Percentiles rank a stretch among this genome's conserved stretches.
Evolutionary conservation across 2,113 vertebrate species (phyloP).

Genomic region (Trinectes maculatus): DNA sequence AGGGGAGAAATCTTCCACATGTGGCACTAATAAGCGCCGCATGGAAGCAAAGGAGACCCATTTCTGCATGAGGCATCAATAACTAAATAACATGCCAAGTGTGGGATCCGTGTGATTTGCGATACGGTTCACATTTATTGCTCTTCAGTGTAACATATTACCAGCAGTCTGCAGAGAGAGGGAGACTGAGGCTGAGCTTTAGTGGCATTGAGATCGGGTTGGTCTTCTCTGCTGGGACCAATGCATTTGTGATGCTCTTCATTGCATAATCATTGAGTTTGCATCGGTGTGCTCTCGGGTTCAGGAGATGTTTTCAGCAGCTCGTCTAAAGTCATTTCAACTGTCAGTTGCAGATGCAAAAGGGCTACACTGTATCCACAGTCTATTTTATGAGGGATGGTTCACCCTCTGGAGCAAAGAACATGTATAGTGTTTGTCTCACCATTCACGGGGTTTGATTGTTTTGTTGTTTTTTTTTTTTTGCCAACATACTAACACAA

Average conservation of each 20-base stretch:
- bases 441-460: no score
- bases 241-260: constrained; percentile 62
- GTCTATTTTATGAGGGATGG: constrained; percentile 15
- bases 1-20: constrained; percentile 68
- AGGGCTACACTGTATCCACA: constrained; percentile 14
- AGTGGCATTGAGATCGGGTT: constrained; percentile 31
- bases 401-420: background rate
- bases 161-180: constrained; percentile 26
- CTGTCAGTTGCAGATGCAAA: constrained; percentile 34
- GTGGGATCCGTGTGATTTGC: constrained; percentile 65
- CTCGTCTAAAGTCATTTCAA: constrained; percentile 46
- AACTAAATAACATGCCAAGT: constrained; percentile 62
- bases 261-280: constrained; percentile 51
- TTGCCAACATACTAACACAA: background rate
- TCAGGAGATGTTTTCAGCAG: constrained; percentile 42
- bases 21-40: constrained; percentile 73
- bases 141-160: constrained; percentile 56
- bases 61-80: constrained; percentile 68
- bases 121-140: constrained; percentile 58
- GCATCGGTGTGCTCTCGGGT: background rate
- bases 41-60: constrained; percentile 43
- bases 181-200: constrained; percentile 5
- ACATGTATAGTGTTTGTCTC: background rate
- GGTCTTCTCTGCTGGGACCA: constrained; percentile 53
- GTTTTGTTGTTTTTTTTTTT: no score